Evolutionary conservation across 2,113 vertebrate species (phyloP).

Genomic region (Mionectes macconnelli): DNA sequence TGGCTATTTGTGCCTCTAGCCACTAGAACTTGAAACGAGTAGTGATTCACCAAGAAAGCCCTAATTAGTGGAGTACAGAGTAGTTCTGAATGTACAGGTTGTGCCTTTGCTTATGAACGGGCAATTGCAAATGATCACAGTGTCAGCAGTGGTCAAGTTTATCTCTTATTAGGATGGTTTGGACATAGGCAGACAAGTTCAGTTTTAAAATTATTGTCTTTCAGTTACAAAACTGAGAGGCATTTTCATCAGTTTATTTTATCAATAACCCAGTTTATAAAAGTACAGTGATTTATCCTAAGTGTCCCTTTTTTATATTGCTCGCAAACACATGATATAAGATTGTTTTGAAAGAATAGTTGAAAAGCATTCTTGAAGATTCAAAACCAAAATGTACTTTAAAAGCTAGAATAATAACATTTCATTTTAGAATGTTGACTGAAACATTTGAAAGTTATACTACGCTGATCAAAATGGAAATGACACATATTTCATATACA

Average conservation of each 20-base stretch:
- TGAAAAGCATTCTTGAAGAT: not conserved
- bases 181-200: not conserved
- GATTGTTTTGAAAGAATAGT: not conserved
- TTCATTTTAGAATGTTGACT: not conserved
- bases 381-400: not conserved
- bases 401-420: not conserved
- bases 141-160: not conserved
- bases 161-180: not conserved
- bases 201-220: not conserved
- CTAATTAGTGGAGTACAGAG: not conserved
- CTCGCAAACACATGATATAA: not conserved
- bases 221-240: not conserved
- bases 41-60: not conserved
- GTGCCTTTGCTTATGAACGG: rapidly evolving
- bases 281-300: not conserved
- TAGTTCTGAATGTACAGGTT: not conserved
- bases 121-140: not conserved
- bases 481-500: not conserved
- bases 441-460: not conserved
- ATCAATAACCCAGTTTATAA: not conserved
- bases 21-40: not conserved
- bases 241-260: not conserved
- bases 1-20: not conserved
- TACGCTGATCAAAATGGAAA: not conserved
- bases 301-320: not conserved